A percentile compares a stretch with the other conserved stretches of the same genome.
phyloP scores from a whole-genome alignment of 2,113 vertebrate species.

The Tupaia chinensis region DNA sequence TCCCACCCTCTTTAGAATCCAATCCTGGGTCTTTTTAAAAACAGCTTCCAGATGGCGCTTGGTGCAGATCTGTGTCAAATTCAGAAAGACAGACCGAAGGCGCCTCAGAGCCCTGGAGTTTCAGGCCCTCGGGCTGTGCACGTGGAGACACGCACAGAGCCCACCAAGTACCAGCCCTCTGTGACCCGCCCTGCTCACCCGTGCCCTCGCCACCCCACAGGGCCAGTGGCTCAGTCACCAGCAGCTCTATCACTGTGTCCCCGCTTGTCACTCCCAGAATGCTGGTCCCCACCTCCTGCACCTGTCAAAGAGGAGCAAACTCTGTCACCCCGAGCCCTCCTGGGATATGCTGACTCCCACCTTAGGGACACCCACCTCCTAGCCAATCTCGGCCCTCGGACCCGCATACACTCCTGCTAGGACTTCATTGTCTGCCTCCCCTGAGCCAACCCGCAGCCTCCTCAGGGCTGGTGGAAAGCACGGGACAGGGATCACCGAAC shows the following conservation, averaged over 20 bases:
- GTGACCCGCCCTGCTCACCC: not conserved
- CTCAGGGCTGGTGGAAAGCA: not conserved
- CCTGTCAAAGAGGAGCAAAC: not conserved
- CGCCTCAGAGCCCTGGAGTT: not conserved
- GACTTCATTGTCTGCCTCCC: not conserved
- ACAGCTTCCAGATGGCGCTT: slow-evolving; percentile 58
- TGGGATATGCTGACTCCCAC: not conserved
- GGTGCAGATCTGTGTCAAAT: not conserved
- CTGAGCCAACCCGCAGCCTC: not conserved
- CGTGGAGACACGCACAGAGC: not conserved
- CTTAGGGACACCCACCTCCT: not conserved
- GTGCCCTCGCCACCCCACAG: no score
- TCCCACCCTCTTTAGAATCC: not conserved
- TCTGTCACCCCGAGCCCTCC: not conserved
- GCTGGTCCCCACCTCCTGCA: not conserved
- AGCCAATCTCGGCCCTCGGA: not conserved
- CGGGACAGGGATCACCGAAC: not conserved
- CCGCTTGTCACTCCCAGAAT: not conserved
- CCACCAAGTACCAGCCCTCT: not conserved
- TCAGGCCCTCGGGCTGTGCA: not conserved
- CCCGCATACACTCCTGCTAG: not conserved
- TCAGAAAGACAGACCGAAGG: not conserved
- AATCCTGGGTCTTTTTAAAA: slow-evolving; percentile 49
- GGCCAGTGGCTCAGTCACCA: not conserved
- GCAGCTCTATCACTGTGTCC: not conserved